Conservation (phyloP, 2,797 vertebrate genomes). For the Cossypha heuglini region DNA sequence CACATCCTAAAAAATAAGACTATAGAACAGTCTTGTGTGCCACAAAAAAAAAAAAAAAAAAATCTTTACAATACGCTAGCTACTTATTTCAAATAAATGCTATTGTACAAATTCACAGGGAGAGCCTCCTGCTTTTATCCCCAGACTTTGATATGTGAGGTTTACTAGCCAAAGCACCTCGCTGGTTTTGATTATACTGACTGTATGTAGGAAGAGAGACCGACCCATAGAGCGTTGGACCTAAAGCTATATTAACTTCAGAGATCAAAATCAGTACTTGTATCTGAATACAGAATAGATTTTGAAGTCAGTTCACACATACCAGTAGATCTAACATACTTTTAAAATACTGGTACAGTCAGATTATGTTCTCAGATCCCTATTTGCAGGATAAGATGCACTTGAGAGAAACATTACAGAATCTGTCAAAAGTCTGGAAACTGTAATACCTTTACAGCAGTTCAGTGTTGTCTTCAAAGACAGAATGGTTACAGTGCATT, state of each 20-base stretch:
- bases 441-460: neutral
- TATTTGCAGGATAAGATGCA: neutral
- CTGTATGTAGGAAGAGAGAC: neutral
- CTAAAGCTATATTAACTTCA: neutral
- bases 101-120: neutral
- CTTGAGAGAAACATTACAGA: neutral
- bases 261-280: constrained; percentile 1
- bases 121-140: neutral
- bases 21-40: neutral
- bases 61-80: neutral
- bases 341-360: neutral
- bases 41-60: neutral
- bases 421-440: neutral
- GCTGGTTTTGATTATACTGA: neutral
- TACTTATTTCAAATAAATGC: neutral
- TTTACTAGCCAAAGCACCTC: neutral
- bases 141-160: neutral
- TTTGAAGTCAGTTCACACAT: neutral
- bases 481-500: neutral
- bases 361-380: neutral
- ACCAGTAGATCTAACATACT: neutral
- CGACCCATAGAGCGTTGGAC: neutral
- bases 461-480: neutral
- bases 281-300: neutral
- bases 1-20: neutral